A percentile compares a stretch with the other conserved stretches of the same genome.
These are phyloP conservation scores for Diplodus sargus DNA, from an alignment of 2,797 vertebrate genomes.

Conservation along the genomic window DNA sequence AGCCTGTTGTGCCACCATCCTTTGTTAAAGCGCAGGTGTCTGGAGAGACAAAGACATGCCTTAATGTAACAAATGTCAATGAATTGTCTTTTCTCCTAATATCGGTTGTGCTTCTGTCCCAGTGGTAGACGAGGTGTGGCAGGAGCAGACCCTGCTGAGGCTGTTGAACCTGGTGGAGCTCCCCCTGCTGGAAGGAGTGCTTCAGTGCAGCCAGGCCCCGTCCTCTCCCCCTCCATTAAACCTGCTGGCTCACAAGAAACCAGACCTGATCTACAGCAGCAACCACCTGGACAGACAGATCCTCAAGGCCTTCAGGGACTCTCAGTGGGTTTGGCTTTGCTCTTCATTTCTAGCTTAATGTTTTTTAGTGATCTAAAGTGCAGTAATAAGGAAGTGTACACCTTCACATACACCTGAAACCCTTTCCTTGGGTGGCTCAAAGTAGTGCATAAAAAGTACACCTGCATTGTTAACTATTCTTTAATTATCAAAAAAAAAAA, in stretches of 20 bases:
- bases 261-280: conserved; percentile 84
- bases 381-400: neutral
- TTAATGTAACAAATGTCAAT: neutral
- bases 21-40: neutral
- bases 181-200: conserved; percentile 91
- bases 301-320: conserved; percentile 91
- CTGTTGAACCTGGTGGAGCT: conserved; percentile 93
- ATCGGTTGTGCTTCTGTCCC: neutral
- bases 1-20: neutral
- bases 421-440: too few relatives aligned
- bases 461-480: neutral
- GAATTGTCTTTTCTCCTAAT: neutral
- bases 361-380: neutral
- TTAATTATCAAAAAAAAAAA: neutral
- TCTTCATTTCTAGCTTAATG: too few relatives aligned
- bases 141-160: conserved; percentile 91
- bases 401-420: too few relatives aligned
- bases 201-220: conserved; percentile 80
- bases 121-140: conserved; percentile 94
- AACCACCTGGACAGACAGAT: conserved; percentile 92
- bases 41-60: neutral
- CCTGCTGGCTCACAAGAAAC: conserved; percentile 67
- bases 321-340: conserved; percentile 84
- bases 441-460: neutral
- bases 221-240: conserved; percentile 51